phyloP scores from a whole-genome alignment of 1,140 invertebrate species.

The Drosophila saltans region DNA sequence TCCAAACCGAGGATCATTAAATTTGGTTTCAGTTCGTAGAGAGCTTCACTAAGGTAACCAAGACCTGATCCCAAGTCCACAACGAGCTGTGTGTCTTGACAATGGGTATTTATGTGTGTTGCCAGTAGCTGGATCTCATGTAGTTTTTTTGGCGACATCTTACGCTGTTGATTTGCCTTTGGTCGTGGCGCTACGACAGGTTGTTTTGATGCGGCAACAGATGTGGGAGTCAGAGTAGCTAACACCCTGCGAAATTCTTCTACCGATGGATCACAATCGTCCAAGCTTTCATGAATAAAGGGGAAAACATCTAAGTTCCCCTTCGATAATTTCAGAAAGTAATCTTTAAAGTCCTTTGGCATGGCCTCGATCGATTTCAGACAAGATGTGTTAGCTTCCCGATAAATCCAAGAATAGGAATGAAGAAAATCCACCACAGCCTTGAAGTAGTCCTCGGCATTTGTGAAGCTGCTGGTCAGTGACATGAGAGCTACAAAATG shows the following conservation, averaged over 20 bases:
- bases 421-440: slow-evolving; percentile 85
- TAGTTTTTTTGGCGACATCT: slow-evolving; percentile 86
- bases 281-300: slow-evolving; percentile 34
- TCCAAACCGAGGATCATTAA: slow-evolving; percentile 90
- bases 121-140: slow-evolving; percentile 88
- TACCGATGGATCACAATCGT: slow-evolving; percentile 23
- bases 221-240: slow-evolving; percentile 41
- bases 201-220: background rate
- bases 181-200: background rate
- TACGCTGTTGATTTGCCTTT: slow-evolving; percentile 83
- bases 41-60: slow-evolving; percentile 90
- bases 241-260: slow-evolving; percentile 42
- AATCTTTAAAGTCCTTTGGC: slow-evolving; percentile 84
- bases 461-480: slow-evolving; percentile 38
- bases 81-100: slow-evolving; percentile 84
- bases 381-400: slow-evolving; percentile 87
- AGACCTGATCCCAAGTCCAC: slow-evolving; percentile 93
- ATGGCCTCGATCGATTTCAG: slow-evolving; percentile 85
- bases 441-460: slow-evolving; percentile 85
- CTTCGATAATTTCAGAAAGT: slow-evolving; percentile 83
- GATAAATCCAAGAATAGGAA: slow-evolving; percentile 87
- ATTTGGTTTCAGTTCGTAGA: slow-evolving; percentile 85
- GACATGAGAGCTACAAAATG: slow-evolving; percentile 43
- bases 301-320: slow-evolving; percentile 79
- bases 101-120: slow-evolving; percentile 85